Evolutionary conservation across 2,113 vertebrate genomes (phyloP), one percentile per base, ranked within the genome.

Genomic region (Cyprinus carpio): DNA sequence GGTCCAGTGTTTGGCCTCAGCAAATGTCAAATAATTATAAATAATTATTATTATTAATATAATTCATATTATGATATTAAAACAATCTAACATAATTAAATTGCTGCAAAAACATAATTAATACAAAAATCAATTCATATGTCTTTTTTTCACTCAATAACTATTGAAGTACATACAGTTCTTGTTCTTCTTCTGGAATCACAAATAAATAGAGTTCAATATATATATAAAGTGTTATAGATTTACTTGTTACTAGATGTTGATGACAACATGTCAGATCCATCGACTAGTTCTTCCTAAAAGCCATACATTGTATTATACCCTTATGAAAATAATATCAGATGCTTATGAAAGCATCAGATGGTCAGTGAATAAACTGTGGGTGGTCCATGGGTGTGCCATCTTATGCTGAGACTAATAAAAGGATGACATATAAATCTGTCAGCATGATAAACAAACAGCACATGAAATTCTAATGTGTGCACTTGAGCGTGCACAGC

Each of bases 281-380:
- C 67, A 71, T 11, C 37, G 18, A 34, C 31, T 37, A 20, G 18
- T 71, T 23, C 18, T 69, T 37, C 16, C 18, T 40, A 71, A 40
- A 40, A 71, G 2, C 29, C 29, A 18, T 18, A 16, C 13, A 71
- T 12, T 71, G 67, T n/a, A n/a, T n/a, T n/a, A n/a, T 12, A 71
- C 34, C 20, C 34, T 23, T 37, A 71, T 75, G 72, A 75, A 46
- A 75, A 25, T 15, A 74, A 25, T 16, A 75, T 46, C 23, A 60
- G 20, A 60, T n/a, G 56, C 56, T 60, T 60, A 60, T 60, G 56
- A 60, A 60, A 60, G n/a, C 40, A 75, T 75, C 72, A 75, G 72
- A 75, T 46, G 72, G 40, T 27, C 72, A 46, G 71, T 46, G 40
- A 74, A 74, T 74, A 25, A 46, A 46, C 71, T 27, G 71, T 46